phyloP scores from a whole-genome alignment of 2,113 vertebrate species.

The Fregata magnificens region DNA sequence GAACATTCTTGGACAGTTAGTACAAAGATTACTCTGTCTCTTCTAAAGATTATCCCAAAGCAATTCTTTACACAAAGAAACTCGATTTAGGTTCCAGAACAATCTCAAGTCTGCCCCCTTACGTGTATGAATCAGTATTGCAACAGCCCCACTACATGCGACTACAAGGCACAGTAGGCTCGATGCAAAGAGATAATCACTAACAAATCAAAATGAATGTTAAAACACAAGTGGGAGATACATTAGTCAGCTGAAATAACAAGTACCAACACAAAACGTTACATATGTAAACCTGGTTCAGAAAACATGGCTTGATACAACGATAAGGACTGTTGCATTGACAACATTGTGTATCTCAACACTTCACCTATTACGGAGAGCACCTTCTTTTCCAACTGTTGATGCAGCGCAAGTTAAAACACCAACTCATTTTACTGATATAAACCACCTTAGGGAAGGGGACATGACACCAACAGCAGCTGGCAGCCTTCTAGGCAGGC shows the following conservation, averaged over 20 bases:
- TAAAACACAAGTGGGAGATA: not conserved
- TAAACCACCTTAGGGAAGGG: not conserved
- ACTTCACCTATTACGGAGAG: not conserved
- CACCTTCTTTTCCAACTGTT: not conserved
- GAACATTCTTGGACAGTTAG: constrained; percentile 14
- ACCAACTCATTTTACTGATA: not conserved
- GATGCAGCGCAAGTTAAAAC: not conserved
- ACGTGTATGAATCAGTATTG: fast-evolving
- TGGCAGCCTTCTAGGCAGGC: not conserved
- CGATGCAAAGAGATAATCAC: not conserved
- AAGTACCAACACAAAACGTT: not conserved
- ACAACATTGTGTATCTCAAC: fast-evolving
- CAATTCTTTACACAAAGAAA: not conserved
- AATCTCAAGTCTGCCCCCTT: not conserved
- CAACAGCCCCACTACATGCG: fast-evolving
- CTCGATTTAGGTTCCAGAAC: fast-evolving
- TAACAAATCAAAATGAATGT: fast-evolving
- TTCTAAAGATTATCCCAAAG: not conserved
- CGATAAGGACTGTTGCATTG: not conserved
- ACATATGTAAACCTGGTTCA: not conserved
- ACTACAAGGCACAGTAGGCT: fast-evolving
- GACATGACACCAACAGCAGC: not conserved
- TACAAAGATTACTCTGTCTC: not conserved
- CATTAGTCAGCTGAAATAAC: not conserved
- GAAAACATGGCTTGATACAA: not conserved